These are phyloP conservation scores for Emesis russula DNA, from an alignment of 2,888 invertebrate species.

Conservation along the genomic window DNA sequence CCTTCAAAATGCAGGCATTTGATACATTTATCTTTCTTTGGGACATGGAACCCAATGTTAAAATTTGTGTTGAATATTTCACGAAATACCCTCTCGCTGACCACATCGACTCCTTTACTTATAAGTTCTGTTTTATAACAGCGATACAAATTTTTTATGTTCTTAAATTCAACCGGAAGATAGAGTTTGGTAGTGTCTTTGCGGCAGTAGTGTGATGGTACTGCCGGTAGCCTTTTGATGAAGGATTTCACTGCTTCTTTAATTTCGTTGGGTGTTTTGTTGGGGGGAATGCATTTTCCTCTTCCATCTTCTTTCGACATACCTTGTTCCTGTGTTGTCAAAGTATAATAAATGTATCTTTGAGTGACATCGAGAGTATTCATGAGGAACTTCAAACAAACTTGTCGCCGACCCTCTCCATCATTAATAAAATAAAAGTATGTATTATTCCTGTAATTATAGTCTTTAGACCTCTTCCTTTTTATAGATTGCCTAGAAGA, in stretches of 20 bases:
- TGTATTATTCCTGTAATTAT: background rate
- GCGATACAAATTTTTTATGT: conserved; percentile 63
- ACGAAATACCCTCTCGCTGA: conserved; percentile 77
- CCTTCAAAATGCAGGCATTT: conserved; percentile 55
- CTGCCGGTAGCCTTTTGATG: conserved; percentile 72
- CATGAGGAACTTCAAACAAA: no score
- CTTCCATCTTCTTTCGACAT: conserved; percentile 63
- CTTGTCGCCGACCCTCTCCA: no score
- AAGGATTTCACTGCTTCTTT: conserved; percentile 50
- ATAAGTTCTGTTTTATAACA: conserved; percentile 59
- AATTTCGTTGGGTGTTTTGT: conserved; percentile 53
- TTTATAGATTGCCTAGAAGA: conserved; percentile 29
- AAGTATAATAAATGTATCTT: no score
- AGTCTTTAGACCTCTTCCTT: background rate
- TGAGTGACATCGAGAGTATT: no score
- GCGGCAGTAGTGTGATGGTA: conserved; percentile 82
- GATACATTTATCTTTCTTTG: conserved; percentile 80
- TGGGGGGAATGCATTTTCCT: conserved; percentile 68
- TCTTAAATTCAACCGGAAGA: conserved; percentile 61
- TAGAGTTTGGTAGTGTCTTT: conserved; percentile 62
- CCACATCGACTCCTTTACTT: conserved; percentile 56
- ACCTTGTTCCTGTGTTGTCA: conserved; percentile 21
- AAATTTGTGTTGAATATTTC: conserved; percentile 75
- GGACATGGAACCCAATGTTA: conserved; percentile 81
- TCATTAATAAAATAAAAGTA: no score